phyloP scores from a whole-genome alignment of 1,140 invertebrate species.

The Pseudachorutes palmiensis region DNA sequence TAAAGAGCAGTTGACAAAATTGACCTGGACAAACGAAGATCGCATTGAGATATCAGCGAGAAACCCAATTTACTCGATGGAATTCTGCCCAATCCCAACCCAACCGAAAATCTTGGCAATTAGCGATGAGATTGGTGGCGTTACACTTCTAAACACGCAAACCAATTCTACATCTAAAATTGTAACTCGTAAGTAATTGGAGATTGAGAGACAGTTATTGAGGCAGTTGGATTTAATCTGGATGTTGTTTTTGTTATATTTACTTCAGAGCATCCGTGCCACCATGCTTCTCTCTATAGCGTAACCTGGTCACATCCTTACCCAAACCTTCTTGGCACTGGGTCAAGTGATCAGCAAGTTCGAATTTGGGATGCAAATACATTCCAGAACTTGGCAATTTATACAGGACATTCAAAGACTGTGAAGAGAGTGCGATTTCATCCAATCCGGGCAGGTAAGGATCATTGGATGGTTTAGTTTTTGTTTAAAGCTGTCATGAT shows the following conservation, averaged over 20 bases:
- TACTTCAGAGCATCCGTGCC: conserved; percentile 8
- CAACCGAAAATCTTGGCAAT: background rate
- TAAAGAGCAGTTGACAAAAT: background rate
- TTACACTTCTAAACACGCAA: conserved; percentile 7
- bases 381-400: background rate
- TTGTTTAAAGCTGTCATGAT: too few species aligned
- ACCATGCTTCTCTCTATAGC: background rate
- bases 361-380: conserved; percentile 8
- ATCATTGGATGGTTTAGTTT: background rate
- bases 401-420: background rate
- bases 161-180: background rate
- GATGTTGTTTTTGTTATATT: too few species aligned
- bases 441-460: background rate
- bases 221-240: too few species aligned
- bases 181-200: background rate
- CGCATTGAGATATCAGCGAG: background rate
- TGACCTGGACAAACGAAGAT: background rate
- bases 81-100: conserved; percentile 7
- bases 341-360: background rate
- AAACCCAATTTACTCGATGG: conserved; percentile 13
- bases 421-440: conserved; percentile 11
- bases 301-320: conserved; percentile 1
- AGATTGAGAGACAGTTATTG: too few species aligned
- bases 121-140: background rate
- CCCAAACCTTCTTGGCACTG: background rate